phyloP scores from a whole-genome alignment of 1,140 invertebrate genomes.

The Bombus haemorrhoidalis region DNA sequence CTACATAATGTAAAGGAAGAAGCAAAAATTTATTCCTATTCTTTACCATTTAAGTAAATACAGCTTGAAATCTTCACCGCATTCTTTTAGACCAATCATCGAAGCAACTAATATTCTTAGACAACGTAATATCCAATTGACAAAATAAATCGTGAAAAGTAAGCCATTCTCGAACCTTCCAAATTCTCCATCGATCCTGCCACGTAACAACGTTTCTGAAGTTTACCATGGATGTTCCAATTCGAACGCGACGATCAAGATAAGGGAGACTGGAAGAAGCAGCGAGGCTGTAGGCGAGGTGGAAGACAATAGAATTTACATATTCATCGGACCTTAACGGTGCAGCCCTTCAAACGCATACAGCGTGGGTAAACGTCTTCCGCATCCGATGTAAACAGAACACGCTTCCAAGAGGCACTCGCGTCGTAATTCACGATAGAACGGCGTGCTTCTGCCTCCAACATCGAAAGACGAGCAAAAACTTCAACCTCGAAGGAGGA shows the following conservation, averaged over 20 bases:
- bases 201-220: neutral
- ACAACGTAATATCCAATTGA: neutral
- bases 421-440: constrained; percentile 20
- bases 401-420: constrained; percentile 26
- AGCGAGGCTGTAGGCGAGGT: neutral
- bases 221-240: constrained; percentile 13
- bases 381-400: constrained; percentile 56
- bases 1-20: no score
- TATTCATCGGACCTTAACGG: constrained; percentile 68
- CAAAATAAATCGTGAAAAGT: neutral
- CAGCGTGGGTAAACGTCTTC: constrained; percentile 58
- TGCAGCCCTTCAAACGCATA: constrained; percentile 57
- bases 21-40: no score
- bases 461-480: constrained; percentile 32
- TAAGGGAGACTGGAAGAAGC: constrained; percentile 43
- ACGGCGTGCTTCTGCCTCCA: neutral
- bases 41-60: no score
- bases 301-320: constrained; percentile 66
- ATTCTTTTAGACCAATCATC: no score
- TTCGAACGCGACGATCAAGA: constrained; percentile 26
- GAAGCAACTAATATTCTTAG: no score
- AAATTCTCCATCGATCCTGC: neutral
- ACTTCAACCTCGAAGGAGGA: neutral
- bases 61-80: no score
- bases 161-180: neutral